phyloP scores from a whole-genome alignment of 2,113 vertebrate genomes.

The Pseudopodoces humilis region DNA sequence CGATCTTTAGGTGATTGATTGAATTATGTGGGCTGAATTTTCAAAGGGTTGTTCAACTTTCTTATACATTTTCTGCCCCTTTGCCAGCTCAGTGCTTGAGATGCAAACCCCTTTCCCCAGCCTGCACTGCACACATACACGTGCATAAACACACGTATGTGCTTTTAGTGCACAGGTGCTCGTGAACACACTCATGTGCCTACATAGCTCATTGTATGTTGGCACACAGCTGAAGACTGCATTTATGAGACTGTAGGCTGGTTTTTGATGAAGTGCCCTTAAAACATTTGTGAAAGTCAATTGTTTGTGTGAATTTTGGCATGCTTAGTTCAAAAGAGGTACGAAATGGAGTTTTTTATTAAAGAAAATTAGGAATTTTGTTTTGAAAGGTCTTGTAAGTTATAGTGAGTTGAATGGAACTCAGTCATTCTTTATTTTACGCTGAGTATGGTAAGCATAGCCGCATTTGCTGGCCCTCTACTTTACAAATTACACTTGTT shows the following conservation, averaged over 20 bases:
- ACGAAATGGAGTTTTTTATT: fast-evolving
- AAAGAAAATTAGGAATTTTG: background rate
- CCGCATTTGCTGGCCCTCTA: background rate
- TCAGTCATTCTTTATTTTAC: background rate
- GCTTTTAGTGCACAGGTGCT: background rate
- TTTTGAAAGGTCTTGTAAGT: background rate
- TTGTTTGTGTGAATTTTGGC: background rate
- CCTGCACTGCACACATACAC: background rate
- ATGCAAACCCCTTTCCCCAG: background rate
- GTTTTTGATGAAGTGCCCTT: background rate
- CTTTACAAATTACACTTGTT: background rate
- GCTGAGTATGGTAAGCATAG: background rate
- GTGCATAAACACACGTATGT: background rate
- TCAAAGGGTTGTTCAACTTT: background rate
- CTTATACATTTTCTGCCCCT: background rate
- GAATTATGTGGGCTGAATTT: background rate
- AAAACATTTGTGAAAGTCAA: background rate
- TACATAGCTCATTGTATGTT: background rate
- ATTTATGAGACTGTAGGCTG: background rate
- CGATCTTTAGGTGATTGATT: background rate
- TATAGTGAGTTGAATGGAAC: background rate
- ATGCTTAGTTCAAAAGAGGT: background rate
- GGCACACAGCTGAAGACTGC: background rate
- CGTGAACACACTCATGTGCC: background rate
- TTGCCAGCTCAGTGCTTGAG: background rate